Conservation (phyloP, 2,797 vertebrate genomes). For the Falco cherrug region DNA sequence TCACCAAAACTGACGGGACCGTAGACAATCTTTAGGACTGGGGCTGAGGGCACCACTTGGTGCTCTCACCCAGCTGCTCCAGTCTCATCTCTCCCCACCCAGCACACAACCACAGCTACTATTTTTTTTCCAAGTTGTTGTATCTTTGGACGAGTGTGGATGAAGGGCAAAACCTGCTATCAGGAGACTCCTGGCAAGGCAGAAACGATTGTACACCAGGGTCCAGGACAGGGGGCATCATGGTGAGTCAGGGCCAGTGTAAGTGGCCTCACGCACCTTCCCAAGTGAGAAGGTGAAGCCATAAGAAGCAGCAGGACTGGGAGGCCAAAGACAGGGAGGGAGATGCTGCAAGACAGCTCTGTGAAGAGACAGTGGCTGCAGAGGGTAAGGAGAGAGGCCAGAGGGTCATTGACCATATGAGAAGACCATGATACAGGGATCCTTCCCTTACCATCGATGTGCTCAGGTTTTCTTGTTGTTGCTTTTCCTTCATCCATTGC, state of each 20-base stretch:
- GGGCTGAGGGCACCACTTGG: background rate
- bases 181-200: background rate
- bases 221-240: no score
- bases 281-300: background rate
- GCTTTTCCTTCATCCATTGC: background rate
- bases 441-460: no score
- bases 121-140: background rate
- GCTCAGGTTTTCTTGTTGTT: background rate
- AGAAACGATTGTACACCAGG: background rate
- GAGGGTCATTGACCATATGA: background rate
- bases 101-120: background rate
- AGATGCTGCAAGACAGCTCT: background rate
- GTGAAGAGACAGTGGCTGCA: background rate
- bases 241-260: rapidly evolving
- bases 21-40: background rate
- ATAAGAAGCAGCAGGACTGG: background rate
- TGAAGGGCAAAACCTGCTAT: background rate
- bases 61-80: background rate
- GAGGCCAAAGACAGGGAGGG: background rate
- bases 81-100: background rate
- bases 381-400: background rate
- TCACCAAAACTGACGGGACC: background rate
- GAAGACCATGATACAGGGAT: rapidly evolving
- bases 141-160: background rate
- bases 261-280: background rate